Percentiles rank a stretch among this genome's conserved stretches.
Conservation (phyloP, 2,797 vertebrate species). For the Zenarchopterus dispar region DNA sequence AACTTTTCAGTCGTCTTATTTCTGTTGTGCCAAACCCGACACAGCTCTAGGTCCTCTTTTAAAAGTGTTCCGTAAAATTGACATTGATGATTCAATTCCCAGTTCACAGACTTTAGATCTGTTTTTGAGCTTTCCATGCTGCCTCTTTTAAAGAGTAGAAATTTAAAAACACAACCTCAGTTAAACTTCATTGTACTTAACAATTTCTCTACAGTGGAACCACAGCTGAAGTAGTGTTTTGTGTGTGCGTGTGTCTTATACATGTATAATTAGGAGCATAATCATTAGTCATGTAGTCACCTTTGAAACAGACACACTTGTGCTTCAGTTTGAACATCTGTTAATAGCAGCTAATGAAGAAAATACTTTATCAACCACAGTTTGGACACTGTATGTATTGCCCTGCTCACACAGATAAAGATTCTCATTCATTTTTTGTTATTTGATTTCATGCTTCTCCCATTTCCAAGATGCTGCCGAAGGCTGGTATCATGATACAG, state of each 20-base stretch:
- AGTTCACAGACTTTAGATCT: too few species aligned
- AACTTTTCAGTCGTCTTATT: conserved; percentile 36
- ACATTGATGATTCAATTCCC: too few species aligned
- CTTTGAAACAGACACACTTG: background rate
- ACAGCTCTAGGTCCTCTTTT: background rate
- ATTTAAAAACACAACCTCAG: too few species aligned
- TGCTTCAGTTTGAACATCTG: background rate
- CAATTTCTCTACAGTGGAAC: too few species aligned
- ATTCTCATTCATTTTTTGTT: conserved; percentile 14
- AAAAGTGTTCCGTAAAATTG: too few species aligned
- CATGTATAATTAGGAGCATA: background rate
- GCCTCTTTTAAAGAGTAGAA: too few species aligned
- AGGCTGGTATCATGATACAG: background rate
- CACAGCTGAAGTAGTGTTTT: too few species aligned
- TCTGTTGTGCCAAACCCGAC: background rate
- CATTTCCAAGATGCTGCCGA: background rate
- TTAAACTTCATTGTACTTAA: too few species aligned
- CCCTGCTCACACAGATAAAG: too few species aligned
- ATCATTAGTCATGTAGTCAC: conserved; percentile 8
- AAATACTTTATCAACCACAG: conserved; percentile 26
- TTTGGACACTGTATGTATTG: conserved; percentile 7
- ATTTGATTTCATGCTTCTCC: background rate
- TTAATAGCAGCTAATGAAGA: background rate
- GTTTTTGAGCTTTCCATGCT: too few species aligned
- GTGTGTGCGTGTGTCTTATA: too few species aligned